Base-by-base conservation (phyloP, 2,113 vertebrate genomes). In the Dipodomys stephensi region DNA sequence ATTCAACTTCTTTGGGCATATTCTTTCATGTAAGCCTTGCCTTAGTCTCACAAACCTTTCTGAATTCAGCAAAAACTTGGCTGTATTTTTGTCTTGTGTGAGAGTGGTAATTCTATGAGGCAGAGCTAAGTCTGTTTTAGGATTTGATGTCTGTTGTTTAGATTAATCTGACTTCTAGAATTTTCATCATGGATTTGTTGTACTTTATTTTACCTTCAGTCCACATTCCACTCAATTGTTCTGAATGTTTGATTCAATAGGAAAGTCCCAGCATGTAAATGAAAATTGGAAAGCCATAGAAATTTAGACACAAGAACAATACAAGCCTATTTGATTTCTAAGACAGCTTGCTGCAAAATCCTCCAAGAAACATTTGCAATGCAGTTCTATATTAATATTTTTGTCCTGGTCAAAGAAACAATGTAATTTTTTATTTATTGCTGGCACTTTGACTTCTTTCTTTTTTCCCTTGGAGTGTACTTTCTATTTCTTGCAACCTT, bases 201-300 rank as follows among this genome's bases (percentile, higher is more conserved):
- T 78, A 57, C 39, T 88, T 90, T 25, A 68, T 83, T 88, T 91
- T 86, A 32, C 49, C 60, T 94, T 91, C 27, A 79, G 46, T 18
- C 76, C 23, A 91, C 20, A 83, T 64, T 93, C 10, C 60, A 46
- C 20, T 82, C n/a, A 91, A 62, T 46, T 44, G 2, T 22, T 79
- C 57, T 86, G 62, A 76, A 49, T 62, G 39, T 93, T n/a, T 69
- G 4, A 6, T 83, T 65, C 25, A 62, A 69, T 46, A 35, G 62
- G 9, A 32, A 83, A 87, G 19, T 78, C 28, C 46, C 30, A 77
- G 13, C 57, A 32, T 44, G 22, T 27, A 94, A 78, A 88, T 77
- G 83, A 12, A 83, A 84, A 30, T 53, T 67, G 81, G 69, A 84
- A 92, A 96, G 15, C 27, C 25, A 67, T 27, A 69, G 30, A 64